phyloP scores from a whole-genome alignment of 2,888 invertebrate species.

The Argynnis bischoffii region DNA sequence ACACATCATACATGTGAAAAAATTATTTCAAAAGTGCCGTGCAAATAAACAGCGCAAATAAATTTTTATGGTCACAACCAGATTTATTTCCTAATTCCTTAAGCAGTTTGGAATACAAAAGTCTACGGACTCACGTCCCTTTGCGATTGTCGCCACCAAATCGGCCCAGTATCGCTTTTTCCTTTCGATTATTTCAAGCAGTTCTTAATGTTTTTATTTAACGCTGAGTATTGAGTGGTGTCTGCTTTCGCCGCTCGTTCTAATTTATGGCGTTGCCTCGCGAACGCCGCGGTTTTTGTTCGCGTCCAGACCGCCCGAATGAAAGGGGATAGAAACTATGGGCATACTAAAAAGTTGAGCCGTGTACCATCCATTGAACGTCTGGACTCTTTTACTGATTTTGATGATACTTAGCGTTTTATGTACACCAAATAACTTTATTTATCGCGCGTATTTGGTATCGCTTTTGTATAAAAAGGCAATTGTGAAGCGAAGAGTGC shows the following conservation, averaged over 20 bases:
- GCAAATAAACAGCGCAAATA: constrained; percentile 27
- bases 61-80: constrained; percentile 32
- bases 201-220: constrained; percentile 82
- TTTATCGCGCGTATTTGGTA: constrained; percentile 24
- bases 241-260: constrained; percentile 72
- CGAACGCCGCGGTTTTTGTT: constrained; percentile 70
- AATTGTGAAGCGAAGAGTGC: constrained; percentile 50
- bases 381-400: constrained; percentile 17
- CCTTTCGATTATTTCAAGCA: constrained; percentile 74
- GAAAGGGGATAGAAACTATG: constrained; percentile 29
- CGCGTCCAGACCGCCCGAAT: constrained; percentile 47
- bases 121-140: constrained; percentile 28
- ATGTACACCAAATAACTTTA: constrained; percentile 32
- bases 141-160: constrained; percentile 60
- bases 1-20: constrained; percentile 10
- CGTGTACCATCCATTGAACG: constrained; percentile 34
- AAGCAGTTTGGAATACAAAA: constrained; percentile 38
- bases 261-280: constrained; percentile 75
- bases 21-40: constrained; percentile 25
- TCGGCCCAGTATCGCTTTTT: constrained; percentile 75
- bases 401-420: constrained; percentile 27
- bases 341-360: constrained; percentile 20
- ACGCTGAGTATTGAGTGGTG: constrained; percentile 76
- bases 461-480: constrained; percentile 58
- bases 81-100: constrained; percentile 41